Conservation (phyloP, 2,888 invertebrate species). For the Drosophila fulvimacula region DNA sequence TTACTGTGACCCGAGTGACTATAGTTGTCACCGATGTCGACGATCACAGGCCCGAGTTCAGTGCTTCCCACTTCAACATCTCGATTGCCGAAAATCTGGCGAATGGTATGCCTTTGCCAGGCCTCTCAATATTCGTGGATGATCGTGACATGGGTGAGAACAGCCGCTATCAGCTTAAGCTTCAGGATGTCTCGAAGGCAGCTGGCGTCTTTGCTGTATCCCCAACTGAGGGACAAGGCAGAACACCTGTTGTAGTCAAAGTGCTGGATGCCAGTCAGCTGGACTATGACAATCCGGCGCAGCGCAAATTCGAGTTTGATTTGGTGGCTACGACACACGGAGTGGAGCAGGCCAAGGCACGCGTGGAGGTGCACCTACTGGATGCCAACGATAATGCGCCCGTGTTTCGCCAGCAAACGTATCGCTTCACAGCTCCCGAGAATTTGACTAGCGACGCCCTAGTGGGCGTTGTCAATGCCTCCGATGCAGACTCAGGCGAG, state of each 20-base stretch:
- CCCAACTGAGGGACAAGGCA: conserved; percentile 89
- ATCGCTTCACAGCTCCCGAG: conserved; percentile 89
- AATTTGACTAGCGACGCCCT: conserved; percentile 87
- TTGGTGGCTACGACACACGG: conserved; percentile 87
- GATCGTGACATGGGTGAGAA: conserved; percentile 91
- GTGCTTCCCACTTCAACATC: conserved; percentile 88
- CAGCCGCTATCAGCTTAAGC: conserved; percentile 88
- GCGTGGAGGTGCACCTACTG: conserved; percentile 88
- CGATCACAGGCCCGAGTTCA: conserved; percentile 91
- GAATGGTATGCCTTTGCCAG: conserved; percentile 89
- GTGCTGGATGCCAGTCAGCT: conserved; percentile 88
- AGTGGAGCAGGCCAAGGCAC: conserved; percentile 87
- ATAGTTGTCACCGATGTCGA: conserved; percentile 92
- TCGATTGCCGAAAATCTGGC: conserved; percentile 92
- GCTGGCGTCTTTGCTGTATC: conserved; percentile 88
- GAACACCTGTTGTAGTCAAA: conserved; percentile 90
- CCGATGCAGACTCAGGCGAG: conserved; percentile 90
- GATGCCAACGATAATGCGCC: conserved; percentile 94
- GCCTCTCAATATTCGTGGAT: conserved; percentile 90
- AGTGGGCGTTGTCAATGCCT: conserved; percentile 89
- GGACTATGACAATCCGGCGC: conserved; percentile 89
- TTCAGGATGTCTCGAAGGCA: conserved; percentile 87
- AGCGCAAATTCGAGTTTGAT: conserved; percentile 88
- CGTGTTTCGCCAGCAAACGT: conserved; percentile 87
- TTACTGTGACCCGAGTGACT: conserved; percentile 89